These are phyloP conservation scores for Drosophila subobscura DNA, from an alignment of 1,140 invertebrate species.

Conservation along the genomic window DNA sequence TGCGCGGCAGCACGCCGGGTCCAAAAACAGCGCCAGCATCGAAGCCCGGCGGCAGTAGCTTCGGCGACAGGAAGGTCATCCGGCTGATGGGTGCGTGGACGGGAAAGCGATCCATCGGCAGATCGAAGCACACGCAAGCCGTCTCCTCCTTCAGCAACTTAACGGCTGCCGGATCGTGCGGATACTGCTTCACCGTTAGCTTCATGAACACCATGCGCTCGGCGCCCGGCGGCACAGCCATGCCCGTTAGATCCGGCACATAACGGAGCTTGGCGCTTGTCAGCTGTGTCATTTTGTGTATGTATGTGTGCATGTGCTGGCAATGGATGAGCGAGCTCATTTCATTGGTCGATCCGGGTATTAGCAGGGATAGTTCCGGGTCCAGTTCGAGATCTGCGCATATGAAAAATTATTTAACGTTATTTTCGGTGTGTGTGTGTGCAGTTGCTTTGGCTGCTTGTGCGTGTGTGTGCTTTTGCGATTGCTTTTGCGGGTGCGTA, in stretches of 20 bases:
- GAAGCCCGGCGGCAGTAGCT: conserved; percentile 24
- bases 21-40: conserved; percentile 40
- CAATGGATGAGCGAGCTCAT: not conserved
- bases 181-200: not conserved
- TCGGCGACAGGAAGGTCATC: conserved; percentile 30
- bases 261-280: conserved; percentile 17
- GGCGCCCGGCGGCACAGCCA: not conserved
- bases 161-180: conserved; percentile 15
- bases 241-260: conserved; percentile 13
- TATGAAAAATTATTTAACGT: too few relatives aligned
- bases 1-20: conserved; percentile 7
- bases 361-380: too few relatives aligned
- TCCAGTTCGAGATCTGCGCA: not conserved
- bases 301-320: not conserved
- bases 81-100: conserved; percentile 9
- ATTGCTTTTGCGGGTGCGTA: too few relatives aligned
- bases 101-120: conserved; percentile 33
- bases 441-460: too few relatives aligned
- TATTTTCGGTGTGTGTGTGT: too few relatives aligned
- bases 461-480: too few relatives aligned
- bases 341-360: not conserved
- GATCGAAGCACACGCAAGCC: conserved; percentile 9
- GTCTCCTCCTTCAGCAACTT: not conserved
- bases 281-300: conserved; percentile 1
- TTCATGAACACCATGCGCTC: conserved; percentile 6